Evolutionary conservation across 2,797 vertebrate species (phyloP).

Genomic region (Macropus fuliginosus): DNA sequence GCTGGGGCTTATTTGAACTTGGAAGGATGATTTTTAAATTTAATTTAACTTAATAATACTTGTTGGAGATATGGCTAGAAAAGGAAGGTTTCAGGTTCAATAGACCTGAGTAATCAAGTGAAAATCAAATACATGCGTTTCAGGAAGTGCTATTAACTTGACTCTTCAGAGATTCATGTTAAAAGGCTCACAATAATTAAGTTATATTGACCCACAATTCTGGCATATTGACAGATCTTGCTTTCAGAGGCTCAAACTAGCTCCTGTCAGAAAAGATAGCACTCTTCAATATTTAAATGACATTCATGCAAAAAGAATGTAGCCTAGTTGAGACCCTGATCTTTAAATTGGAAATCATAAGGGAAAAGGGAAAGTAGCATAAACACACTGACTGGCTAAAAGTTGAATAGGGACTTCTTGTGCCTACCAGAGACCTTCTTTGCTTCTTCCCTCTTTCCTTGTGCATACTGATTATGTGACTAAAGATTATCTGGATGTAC

Average conservation of each 20-base stretch:
- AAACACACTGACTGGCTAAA: background rate
- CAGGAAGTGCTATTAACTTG: constrained; percentile 22
- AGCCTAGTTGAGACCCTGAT: background rate
- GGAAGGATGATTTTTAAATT: background rate
- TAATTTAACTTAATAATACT: background rate
- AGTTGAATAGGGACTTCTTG: too few species aligned
- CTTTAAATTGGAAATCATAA: background rate
- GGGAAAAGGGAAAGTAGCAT: background rate
- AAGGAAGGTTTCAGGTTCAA: constrained; percentile 1
- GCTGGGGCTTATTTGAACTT: background rate
- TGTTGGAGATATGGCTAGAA: background rate
- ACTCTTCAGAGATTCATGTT: background rate
- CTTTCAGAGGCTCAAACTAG: background rate
- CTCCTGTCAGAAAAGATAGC: constrained; percentile 33
- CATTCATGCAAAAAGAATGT: background rate
- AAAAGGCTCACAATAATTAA: background rate
- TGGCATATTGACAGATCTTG: constrained; percentile 20
- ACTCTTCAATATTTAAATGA: background rate
- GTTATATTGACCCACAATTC: background rate
- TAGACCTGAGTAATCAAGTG: background rate
- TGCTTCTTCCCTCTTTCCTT: background rate
- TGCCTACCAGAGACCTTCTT: background rate
- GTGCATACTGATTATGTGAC: constrained; percentile 19
- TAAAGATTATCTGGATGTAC: constrained; percentile 29
- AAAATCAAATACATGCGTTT: background rate